A percentile compares a stretch with the other conserved stretches of the same genome.
Evolutionary conservation across 2,113 vertebrate genomes (phyloP).

Genomic region (Chiloscyllium plagiosum): DNA sequence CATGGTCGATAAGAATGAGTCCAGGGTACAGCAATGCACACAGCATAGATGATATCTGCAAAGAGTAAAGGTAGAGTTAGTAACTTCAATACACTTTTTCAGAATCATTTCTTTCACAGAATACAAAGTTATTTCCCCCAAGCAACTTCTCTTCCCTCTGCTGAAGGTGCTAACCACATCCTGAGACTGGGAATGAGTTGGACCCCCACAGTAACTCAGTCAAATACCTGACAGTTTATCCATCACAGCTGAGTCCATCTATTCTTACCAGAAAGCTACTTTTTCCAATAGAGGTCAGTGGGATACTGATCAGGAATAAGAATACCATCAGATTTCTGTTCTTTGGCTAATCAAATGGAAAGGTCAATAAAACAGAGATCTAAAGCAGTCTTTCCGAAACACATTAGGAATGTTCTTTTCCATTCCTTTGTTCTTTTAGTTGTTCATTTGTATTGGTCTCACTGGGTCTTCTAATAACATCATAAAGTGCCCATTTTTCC

Average conservation of each 20-base stretch:
- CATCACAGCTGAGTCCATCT: neutral
- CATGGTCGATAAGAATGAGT: slow-evolving; percentile 88
- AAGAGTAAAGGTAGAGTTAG: slow-evolving; percentile 19
- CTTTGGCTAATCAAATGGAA: neutral
- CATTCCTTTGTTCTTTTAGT: neutral
- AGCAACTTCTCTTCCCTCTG: neutral
- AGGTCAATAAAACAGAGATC: neutral
- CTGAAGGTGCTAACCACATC: neutral
- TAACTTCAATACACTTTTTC: neutral
- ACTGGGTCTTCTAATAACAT: neutral
- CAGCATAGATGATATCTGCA: slow-evolving; percentile 67
- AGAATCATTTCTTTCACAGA: neutral
- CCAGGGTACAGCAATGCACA: slow-evolving; percentile 90
- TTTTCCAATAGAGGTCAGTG: neutral
- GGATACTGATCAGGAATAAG: neutral
- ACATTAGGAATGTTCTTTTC: neutral
- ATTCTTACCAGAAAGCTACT: neutral
- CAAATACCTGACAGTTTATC: neutral
- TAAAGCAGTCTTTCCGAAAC: neutral
- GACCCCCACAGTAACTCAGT: neutral
- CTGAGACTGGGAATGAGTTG: neutral
- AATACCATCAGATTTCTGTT: neutral
- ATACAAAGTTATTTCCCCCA: neutral
- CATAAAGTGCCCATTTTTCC: neutral
- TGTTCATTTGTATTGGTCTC: neutral